Conservation (phyloP, 2,888 invertebrate species). For the Cheilosia urbana region DNA sequence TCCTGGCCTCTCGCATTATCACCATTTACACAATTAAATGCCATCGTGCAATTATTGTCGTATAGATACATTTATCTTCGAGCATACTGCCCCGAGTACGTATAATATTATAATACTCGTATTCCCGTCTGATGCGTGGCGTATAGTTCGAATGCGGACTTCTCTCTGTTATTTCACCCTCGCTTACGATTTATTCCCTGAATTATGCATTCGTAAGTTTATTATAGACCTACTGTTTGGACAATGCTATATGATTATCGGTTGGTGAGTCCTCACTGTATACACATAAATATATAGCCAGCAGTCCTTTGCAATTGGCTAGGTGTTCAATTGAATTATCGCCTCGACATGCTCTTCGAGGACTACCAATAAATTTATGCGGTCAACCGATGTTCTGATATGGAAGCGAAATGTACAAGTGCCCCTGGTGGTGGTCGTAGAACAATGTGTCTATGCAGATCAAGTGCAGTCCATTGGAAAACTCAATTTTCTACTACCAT, state of each 20-base stretch:
- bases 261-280: slow-evolving; percentile 2
- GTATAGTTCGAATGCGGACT: not conserved
- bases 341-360: slow-evolving; percentile 71
- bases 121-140: not conserved
- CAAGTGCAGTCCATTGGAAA: slow-evolving; percentile 72
- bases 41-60: slow-evolving; percentile 55
- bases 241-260: slow-evolving; percentile 38
- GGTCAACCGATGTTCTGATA: slow-evolving; percentile 70
- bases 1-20: slow-evolving; percentile 64
- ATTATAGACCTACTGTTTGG: slow-evolving; percentile 48
- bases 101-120: not conserved
- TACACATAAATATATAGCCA: not conserved
- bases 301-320: slow-evolving; percentile 11
- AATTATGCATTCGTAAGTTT: slow-evolving; percentile 67
- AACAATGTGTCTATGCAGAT: slow-evolving; percentile 21
- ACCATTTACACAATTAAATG: slow-evolving; percentile 72
- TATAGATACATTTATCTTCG: slow-evolving; percentile 45
- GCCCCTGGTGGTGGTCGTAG: not conserved
- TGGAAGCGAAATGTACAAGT: slow-evolving; percentile 25
- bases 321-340: slow-evolving; percentile 75
- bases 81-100: not conserved
- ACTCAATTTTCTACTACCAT: slow-evolving; percentile 63
- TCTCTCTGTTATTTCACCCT: not conserved
- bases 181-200: slow-evolving; percentile 21
- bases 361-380: slow-evolving; percentile 71